Base-by-base conservation (phyloP, 1,140 invertebrate genomes). In the Yoshiicerus persimilis region DNA sequence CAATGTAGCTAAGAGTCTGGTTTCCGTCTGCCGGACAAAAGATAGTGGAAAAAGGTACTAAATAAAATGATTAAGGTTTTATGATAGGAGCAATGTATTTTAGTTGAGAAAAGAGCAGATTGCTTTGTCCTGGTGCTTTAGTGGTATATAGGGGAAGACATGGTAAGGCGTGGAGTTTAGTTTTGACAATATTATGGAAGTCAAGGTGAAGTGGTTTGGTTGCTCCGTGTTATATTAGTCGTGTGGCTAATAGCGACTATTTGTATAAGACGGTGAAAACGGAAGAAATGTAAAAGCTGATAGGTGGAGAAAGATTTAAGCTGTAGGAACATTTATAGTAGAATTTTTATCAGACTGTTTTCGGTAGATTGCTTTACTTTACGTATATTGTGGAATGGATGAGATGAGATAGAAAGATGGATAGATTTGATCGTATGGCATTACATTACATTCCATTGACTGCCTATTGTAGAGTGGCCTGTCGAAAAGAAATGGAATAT, bases 401-500 rank as follows among this genome's bases (percentile, higher is more conserved):
- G 66, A 70, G 75, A 77, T 34, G 70, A 80, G 75, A 36, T 80
- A 56, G 47, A 56, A 56, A 56, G 34, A 34, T n/a, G 32, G 75
- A 80, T 80, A 80, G 75, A 80, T 80, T 80, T 80, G 75, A 80
- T 80, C 20, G 75, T 32, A 80, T 80, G n/a, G 75, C 75, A 38
- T 80, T 80, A n/a, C 34, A 13, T 36, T 80, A n/a, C 75, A 80
- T 80, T 80, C 75, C 75, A 80, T 80, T 80, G 75, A 80, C 75
- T 80, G 32, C 32, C 20, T n/a, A 70, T 70, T 70, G 66, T 30
- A 70, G 66, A 70, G 66, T 30, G 30, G 66, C 32, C 34, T 80
- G 75, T 80, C 75, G 75, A 80, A n/a, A 80, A 80, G 75, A 80
- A 80, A 80, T 80, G 75, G 75, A 80, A 77, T 77, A 77, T 77